Conservation (phyloP, 2,797 vertebrate species). For the Phaenicophaeus curvirostris region DNA sequence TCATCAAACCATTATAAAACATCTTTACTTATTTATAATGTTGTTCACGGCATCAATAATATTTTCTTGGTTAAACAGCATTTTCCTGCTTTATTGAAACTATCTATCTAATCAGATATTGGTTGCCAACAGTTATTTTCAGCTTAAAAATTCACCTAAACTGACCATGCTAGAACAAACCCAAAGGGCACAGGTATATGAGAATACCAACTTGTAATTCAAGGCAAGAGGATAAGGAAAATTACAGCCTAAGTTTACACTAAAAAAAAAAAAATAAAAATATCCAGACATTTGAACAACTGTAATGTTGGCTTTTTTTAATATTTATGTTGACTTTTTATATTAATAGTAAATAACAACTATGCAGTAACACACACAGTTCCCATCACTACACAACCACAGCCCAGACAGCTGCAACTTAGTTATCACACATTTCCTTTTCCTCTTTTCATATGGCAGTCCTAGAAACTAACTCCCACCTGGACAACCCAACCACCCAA, state of each 20-base stretch:
- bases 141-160: neutral
- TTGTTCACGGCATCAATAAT: neutral
- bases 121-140: neutral
- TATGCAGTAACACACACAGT: neutral
- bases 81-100: neutral
- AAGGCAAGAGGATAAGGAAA: neutral
- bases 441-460: neutral
- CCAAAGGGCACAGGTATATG: neutral
- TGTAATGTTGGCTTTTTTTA: neutral
- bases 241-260: neutral
- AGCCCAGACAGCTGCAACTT: neutral
- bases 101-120: neutral
- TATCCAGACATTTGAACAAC: neutral
- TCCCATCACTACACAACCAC: neutral
- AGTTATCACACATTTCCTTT: neutral
- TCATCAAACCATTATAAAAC: neutral
- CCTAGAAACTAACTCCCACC: neutral
- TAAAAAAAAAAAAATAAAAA: neutral
- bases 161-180: neutral
- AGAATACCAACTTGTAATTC: neutral
- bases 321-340: neutral
- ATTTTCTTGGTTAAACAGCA: neutral
- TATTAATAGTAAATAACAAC: neutral
- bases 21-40: neutral
- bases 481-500: neutral